Evolutionary conservation across 2,888 invertebrate genomes (phyloP).

Genomic region (Tenthredo amoena): DNA sequence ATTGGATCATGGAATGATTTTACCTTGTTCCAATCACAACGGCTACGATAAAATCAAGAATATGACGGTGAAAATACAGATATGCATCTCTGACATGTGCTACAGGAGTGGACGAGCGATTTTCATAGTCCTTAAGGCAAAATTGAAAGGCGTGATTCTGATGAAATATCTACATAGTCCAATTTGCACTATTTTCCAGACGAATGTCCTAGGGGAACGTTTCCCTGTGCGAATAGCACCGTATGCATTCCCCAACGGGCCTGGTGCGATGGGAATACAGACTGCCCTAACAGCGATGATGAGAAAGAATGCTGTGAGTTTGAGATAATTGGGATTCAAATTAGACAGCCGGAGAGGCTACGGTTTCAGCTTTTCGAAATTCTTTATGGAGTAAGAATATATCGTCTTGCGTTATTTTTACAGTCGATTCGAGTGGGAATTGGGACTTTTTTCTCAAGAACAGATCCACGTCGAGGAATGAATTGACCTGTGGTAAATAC

Average conservation of each 20-base stretch:
- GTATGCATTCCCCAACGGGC: slow-evolving; percentile 80
- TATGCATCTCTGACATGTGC: neutral
- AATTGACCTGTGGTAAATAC: slow-evolving; percentile 1
- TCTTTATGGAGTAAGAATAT: slow-evolving; percentile 37
- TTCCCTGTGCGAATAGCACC: slow-evolving; percentile 79
- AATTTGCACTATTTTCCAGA: slow-evolving; percentile 72
- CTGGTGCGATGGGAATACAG: slow-evolving; percentile 79
- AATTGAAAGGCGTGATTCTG: neutral
- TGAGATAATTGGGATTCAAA: slow-evolving; percentile 39
- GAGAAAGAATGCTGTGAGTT: slow-evolving; percentile 76
- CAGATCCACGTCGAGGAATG: neutral
- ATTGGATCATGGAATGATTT: neutral
- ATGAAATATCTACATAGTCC: neutral
- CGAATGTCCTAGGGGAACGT: slow-evolving; percentile 80
- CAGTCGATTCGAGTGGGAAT: slow-evolving; percentile 71
- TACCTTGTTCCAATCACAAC: neutral
- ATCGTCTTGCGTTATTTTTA: slow-evolving; percentile 36
- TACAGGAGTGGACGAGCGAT: neutral
- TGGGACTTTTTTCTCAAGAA: slow-evolving; percentile 66
- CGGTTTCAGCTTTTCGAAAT: neutral
- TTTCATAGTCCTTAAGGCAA: neutral
- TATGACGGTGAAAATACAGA: neutral
- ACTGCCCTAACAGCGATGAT: slow-evolving; percentile 79
- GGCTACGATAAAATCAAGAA: neutral
- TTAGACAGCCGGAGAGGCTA: neutral